phyloP scores from a whole-genome alignment of 2,888 invertebrate species.

The Linhomoeus sp. region DNA sequence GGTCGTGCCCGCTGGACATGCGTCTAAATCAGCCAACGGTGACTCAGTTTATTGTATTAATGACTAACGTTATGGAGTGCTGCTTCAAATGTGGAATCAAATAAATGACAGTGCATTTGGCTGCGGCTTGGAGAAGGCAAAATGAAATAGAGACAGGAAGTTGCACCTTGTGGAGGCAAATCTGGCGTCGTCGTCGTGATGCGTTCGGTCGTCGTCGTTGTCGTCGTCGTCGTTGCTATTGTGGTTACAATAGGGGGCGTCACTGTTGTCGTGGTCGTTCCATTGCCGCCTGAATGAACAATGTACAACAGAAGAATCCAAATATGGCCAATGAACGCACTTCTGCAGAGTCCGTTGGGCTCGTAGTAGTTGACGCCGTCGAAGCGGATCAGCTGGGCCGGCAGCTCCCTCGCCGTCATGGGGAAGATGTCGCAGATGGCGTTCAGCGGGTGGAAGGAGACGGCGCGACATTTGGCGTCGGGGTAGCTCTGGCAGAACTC shows the following conservation, averaged over 20 bases:
- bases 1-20: not conserved
- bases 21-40: not conserved
- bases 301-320: not conserved
- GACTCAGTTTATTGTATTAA: not conserved
- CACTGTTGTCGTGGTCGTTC: not conserved
- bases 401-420: not conserved
- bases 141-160: no score
- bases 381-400: not conserved
- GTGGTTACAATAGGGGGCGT: not conserved
- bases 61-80: not conserved
- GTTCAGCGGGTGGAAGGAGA: no score
- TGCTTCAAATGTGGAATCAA: no score
- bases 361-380: conserved; percentile 1
- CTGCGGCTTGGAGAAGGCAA: no score
- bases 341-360: not conserved
- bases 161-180: not conserved
- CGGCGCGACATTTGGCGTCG: not conserved
- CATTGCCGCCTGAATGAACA: not conserved
- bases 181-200: not conserved
- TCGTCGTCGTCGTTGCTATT: not conserved
- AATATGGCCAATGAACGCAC: not conserved
- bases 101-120: no score
- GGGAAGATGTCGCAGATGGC: not conserved
- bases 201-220: not conserved
- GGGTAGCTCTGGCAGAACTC: not conserved